Evolutionary conservation across 2,113 vertebrate species (phyloP), one percentile per base, ranked within the genome.

Genomic region (Origma solitaria): DNA sequence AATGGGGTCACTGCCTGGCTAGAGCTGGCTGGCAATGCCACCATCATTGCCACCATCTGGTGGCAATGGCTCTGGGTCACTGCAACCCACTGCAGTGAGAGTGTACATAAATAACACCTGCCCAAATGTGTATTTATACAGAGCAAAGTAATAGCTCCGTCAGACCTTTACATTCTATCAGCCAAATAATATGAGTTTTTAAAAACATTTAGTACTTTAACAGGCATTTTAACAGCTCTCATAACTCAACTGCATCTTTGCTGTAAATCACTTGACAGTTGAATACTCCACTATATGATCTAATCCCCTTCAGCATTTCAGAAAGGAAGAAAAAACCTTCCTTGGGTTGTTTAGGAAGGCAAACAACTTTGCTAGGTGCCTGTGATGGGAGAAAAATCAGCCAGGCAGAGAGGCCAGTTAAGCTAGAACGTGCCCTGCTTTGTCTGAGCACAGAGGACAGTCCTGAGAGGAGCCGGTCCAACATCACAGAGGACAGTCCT

Each of bases 151-250:
- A 95, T 47, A 91, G 92, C 82, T 96, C 92, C 83, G 88, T 82
- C 60, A 96, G 90, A 88, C 76, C 90, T 80, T 95, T 90, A 95
- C 38, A 40, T 89, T 86, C 95, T 86, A 93, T 85, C 91, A 93
- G 79, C 42, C 93, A 91, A 95, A 95, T 91, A 96, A 93, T 89
- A 84, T 0, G 85, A 93, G 94, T 95, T 97, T 95, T 92, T 47
- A 91, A 95, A 96, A 96, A 94, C 89, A 95, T 91, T 91, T 87
- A 92, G 50, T 95, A 72, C 70, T 90, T 95, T 86, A 94, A 90
- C 68, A 70, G 71, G 88, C 83, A 64, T 92, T 93, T 93, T 92
- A 96, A 92, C 90, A 90, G 88, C 75, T 92, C 68, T 54, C 64
- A 64, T 96, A 93, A 96, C 80, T 97, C 93, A 94, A 23, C 64